Base-by-base conservation (phyloP, 2,113 vertebrate genomes). In the Blennius ocellaris region DNA sequence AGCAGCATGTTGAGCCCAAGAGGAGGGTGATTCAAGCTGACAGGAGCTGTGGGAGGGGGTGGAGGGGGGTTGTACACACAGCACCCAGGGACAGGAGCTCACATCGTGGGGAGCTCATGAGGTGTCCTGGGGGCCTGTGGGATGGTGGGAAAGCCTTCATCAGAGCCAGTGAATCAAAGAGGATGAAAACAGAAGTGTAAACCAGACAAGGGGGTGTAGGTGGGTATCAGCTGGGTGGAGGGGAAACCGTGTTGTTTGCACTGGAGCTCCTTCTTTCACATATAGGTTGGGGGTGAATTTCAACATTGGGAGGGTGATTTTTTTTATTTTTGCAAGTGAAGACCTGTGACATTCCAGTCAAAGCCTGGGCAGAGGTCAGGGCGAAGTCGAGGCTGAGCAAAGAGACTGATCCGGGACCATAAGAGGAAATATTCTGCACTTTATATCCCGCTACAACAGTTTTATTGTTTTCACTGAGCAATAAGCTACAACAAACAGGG, bases 81-180 rank as follows among this genome's bases (percentile, higher is more conserved):
- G 58, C 44, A 69, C 59, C 73, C 63, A 50, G 77, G 79, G 82
- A 87, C 40, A 38, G 58, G 76, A 51, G 73, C 76, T 69, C 60
- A 38, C 69, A 68, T 64, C 73, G 76, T 57, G 70, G 54, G 66
- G 70, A 73, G 61, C 70, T 81, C 78, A 55, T 51, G 75, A 83
- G 76, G 65, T 72, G 16, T 83, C 82, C 52, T 54, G 39, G 62
- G 69, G 78, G 43, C 78, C 56, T 68, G 9, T 60, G 77, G 84
- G 76, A 69, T 14, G 56, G 67, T 60, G 81, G 85, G 80, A 58
- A 90, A 81, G 85, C 80, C 84, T 78, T 70, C 64, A 81, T 89
- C 73, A 70, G 78, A 90, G 80, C 64, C 66, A 21, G 16, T 62
- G 80, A 82, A 81, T 87, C 80, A 83, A 79, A 83, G 74, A 30